Evolutionary conservation across 2,797 vertebrate species (phyloP).

Genomic region (Eulemur coronatus): DNA sequence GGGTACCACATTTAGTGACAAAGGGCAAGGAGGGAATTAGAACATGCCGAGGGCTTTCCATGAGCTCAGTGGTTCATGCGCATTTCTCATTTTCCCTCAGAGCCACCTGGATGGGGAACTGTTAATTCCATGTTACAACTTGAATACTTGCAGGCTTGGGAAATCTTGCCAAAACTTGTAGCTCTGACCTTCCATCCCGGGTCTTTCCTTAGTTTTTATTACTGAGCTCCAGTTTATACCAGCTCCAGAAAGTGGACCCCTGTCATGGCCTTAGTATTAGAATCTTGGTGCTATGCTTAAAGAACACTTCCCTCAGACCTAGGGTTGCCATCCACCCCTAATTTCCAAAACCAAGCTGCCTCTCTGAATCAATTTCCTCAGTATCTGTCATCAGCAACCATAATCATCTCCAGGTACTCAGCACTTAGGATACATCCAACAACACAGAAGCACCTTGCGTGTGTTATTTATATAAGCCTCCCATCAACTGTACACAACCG

Average conservation of each 20-base stretch:
- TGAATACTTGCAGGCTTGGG: not conserved
- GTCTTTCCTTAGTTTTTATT: not conserved
- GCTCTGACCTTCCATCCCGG: not conserved
- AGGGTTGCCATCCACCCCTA: too few relatives aligned
- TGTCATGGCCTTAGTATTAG: not conserved
- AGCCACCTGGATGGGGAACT: not conserved
- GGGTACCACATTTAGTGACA: not conserved
- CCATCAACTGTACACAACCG: not conserved
- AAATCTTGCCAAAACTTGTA: not conserved
- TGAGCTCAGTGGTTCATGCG: fast-evolving
- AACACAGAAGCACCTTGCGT: fast-evolving
- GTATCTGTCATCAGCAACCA: not conserved
- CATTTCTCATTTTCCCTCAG: too few relatives aligned
- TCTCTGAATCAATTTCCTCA: not conserved
- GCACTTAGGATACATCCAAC: not conserved
- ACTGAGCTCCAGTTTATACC: not conserved
- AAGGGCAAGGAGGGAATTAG: not conserved
- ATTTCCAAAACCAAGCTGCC: not conserved
- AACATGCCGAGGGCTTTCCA: too few relatives aligned
- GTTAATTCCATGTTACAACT: not conserved
- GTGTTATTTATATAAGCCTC: not conserved
- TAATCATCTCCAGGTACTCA: not conserved
- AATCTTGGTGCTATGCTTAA: not conserved
- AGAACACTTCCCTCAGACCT: not conserved
- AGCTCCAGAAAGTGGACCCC: not conserved